Conservation (phyloP, 2,113 vertebrate species). For the Pteruthius melanotis region DNA sequence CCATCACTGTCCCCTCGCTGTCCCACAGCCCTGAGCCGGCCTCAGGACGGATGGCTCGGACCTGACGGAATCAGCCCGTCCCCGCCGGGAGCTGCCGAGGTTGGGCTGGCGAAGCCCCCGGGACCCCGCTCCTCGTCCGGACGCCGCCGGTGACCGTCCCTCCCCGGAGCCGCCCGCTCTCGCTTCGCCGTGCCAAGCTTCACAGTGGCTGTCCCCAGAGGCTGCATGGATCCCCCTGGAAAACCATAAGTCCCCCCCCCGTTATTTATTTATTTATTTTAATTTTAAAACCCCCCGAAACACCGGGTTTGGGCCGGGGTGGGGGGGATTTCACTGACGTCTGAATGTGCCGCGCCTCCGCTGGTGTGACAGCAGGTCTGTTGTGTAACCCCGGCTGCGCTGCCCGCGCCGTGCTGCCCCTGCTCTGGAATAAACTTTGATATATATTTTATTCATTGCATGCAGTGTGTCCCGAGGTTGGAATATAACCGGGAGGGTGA, state of each 20-base stretch:
- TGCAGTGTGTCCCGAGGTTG: neutral
- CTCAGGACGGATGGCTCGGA: neutral
- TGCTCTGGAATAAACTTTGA: neutral
- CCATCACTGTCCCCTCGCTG: neutral
- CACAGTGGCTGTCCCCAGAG: neutral
- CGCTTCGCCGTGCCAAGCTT: neutral
- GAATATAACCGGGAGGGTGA: neutral
- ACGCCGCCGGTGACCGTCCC: rapidly evolving
- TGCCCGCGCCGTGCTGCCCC: neutral
- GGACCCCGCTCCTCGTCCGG: rapidly evolving
- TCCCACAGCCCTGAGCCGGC: neutral
- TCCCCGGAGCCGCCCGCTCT: rapidly evolving
- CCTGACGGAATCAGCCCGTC: neutral
- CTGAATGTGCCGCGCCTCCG: neutral
- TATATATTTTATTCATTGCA: neutral
- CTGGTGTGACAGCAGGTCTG: conserved; percentile 14
- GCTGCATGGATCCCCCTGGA: neutral
- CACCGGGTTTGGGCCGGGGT: neutral
- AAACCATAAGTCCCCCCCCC: neutral
- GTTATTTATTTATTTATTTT: neutral
- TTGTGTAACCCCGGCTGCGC: neutral
- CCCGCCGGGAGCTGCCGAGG: rapidly evolving
- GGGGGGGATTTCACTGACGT: neutral
- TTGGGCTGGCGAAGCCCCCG: neutral
- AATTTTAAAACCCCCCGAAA: neutral